phyloP scores from a whole-genome alignment of 2,113 vertebrate genomes.

The Neopipo cinnamomea region DNA sequence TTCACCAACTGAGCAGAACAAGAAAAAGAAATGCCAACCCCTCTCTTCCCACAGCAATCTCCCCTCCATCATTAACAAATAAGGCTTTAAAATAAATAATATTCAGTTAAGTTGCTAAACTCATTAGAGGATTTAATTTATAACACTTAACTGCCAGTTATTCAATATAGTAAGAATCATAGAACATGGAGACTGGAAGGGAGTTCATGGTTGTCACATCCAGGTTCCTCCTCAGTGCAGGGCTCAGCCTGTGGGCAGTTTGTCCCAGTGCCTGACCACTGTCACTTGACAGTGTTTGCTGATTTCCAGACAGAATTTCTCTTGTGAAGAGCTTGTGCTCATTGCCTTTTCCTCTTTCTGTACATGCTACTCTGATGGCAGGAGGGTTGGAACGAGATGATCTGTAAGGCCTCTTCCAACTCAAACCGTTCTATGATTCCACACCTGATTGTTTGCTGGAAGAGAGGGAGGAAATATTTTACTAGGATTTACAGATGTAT shows the following conservation, averaged over 20 bases:
- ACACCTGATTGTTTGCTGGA: neutral
- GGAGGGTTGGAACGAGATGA: neutral
- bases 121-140: neutral
- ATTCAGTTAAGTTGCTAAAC: neutral
- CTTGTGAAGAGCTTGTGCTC: neutral
- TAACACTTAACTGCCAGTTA: neutral
- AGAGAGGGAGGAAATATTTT: neutral
- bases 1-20: neutral
- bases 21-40: neutral
- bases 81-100: neutral
- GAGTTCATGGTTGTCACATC: fast-evolving
- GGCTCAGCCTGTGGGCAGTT: neutral
- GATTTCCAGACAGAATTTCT: neutral
- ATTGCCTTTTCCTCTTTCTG: neutral
- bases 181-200: neutral
- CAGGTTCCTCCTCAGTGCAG: neutral
- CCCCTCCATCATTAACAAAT: neutral
- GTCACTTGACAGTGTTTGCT: neutral
- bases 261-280: neutral
- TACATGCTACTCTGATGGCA: neutral
- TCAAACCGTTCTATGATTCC: neutral
- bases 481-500: neutral
- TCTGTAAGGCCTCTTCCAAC: neutral
- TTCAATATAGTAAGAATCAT: neutral
- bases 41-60: neutral